Base-by-base conservation (phyloP, 1,140 invertebrate genomes). In the Drosophila melanica region DNA sequence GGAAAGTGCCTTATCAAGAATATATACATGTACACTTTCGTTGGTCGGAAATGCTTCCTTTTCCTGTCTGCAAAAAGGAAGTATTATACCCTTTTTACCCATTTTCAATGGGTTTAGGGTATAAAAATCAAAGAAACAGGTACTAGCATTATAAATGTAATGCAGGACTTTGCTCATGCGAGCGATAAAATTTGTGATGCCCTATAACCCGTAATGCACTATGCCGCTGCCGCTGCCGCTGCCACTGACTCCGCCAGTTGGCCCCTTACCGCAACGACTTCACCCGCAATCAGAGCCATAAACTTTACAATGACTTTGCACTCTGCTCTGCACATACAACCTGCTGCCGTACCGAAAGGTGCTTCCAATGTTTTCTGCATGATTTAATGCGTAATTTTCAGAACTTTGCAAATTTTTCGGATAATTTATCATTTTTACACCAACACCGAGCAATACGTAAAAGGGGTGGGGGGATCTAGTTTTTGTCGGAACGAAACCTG, bases 361-460 rank as follows among this genome's bases (percentile, higher is more conserved):
- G 67, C 58, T 63, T 8, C 14, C 54, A 35, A 62, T 48, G 57
- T 69, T 69, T 82, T 70, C 82, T 81, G 75, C 82, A 87, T 86
- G 82, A 86, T 86, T 86, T 86, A 86, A 86, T 86, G 82, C 84
- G 75, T 86, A 87, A 86, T 86, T 86, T 86, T 87, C 75, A 87
- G 67, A 81, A 86, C 50, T 87, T 86, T 86, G 82, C 75, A 76
- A 81, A 81, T 87, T 87, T 79, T 81, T 79, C 75, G 39, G 44
- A 81, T 86, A 87, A 86, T 86, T 87, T 86, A 86, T 86, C 81
- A 87, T 86, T 87, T 82, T 76, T 79, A 58, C 63, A 64, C 53
- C 58, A 55, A 51, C 54, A 45, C 16, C 33, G 9, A n/a, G 18
- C 33, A 33, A 39, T 4, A 47, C 39, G 35, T 12, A 18, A n/a